Base-by-base conservation (phyloP, 2,797 vertebrate genomes). In the Myotis findleyi region DNA sequence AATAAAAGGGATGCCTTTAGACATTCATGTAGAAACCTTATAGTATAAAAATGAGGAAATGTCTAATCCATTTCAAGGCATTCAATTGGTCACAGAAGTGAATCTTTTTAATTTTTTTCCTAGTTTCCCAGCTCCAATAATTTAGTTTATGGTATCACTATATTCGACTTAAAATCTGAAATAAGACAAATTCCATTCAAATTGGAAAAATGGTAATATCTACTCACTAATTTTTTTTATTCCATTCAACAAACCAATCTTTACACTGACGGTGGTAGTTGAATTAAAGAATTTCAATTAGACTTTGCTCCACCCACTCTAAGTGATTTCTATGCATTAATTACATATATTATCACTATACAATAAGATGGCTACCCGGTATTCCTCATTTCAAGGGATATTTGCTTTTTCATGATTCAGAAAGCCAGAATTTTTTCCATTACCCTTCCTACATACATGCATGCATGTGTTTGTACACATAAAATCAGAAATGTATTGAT, bases 301-400 rank as follows among this genome's bases (percentile, higher is more conserved):
- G 53, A 51, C n/a, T 25, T 72, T 73, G 8, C 5, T 72, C 41
- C 36, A 73, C 38, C 59, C 20, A 93, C 6, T 71, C 27, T 51
- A 76, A 72, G n/a, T 85, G 82, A 94, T 72, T 77, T 87, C 30
- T 91, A 77, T 80, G 47, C 6, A 81, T 64, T 94, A 53, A 73
- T 73, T 89, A 75, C 66, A 33, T 30, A 75, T 18, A 1, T 69
- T 88, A 88, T 53, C 44, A 85, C 33, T 59, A 86, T 86, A 66
- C 84, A 92, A 84, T 47, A 80, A 92, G 73, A 90, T 81, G 14
- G 10, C 11, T 95, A 38, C 27, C 27, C 59, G 18, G 7, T 36
- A 53, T 44, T 87, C 21, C 6, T 89, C 49, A 62, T 36, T 91
- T 82, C 8, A 62, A 33, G 8, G 18, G 23, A 17, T 77, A 93